A percentile compares a stretch with the other conserved stretches of the same genome.
Conservation (phyloP, 2,797 vertebrate genomes). For the Acrocephalus scirpaceus region DNA sequence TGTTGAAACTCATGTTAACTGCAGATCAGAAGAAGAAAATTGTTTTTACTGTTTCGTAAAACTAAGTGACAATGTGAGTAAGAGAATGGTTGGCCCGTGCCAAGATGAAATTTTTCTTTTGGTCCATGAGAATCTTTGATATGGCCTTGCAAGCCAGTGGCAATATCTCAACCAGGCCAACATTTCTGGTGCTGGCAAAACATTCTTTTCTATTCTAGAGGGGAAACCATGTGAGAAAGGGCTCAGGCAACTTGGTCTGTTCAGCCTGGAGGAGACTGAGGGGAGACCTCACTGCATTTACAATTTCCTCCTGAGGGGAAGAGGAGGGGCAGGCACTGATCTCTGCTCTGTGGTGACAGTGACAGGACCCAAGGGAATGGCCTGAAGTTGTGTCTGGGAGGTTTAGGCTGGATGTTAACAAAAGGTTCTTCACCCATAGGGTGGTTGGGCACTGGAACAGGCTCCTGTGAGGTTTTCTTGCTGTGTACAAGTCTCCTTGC, state of each 20-base stretch:
- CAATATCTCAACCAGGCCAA: fast-evolving
- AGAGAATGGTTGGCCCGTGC: neutral
- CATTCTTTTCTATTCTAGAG: neutral
- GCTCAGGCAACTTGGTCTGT: neutral
- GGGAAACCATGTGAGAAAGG: neutral
- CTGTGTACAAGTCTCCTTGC: neutral
- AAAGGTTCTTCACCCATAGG: neutral
- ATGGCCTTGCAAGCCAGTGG: neutral
- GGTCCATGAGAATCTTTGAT: neutral
- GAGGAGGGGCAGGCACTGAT: neutral
- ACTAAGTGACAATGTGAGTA: neutral
- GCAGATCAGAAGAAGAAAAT: neutral
- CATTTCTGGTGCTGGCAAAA: neutral
- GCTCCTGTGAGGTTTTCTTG: neutral
- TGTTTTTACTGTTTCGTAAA: neutral
- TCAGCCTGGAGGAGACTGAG: neutral
- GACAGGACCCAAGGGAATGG: neutral
- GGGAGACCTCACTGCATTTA: fast-evolving
- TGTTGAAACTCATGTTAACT: neutral
- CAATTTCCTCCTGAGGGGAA: neutral
- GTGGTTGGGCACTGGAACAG: neutral
- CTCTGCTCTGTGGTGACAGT: too few species aligned
- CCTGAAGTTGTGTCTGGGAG: neutral
- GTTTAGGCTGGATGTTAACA: neutral
- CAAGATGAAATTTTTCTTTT: neutral